Percentiles rank a stretch among this genome's conserved stretches.
Conservation (phyloP, 2,797 vertebrate species). For the Typhlichthys subterraneus region DNA sequence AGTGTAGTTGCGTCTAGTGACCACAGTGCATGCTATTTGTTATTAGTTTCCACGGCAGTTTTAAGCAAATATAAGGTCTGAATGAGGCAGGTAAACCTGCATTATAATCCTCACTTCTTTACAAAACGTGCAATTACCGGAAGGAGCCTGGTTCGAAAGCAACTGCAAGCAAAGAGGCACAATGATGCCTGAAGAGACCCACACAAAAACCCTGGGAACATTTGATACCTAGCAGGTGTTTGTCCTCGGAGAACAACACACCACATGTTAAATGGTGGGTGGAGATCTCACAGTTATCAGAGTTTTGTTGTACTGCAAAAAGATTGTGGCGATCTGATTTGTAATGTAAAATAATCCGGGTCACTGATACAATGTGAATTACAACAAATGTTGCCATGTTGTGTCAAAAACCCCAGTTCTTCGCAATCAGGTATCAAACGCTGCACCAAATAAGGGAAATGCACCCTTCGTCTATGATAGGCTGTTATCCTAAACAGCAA, state of each 20-base stretch:
- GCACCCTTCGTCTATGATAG: no score
- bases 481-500: conserved; percentile 9
- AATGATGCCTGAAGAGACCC: background rate
- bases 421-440: no score
- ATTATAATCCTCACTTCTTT: background rate
- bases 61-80: conserved; percentile 17
- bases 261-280: background rate
- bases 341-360: no score
- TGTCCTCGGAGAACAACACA: background rate
- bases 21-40: no score
- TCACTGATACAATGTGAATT: no score
- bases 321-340: background rate
- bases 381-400: no score
- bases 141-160: background rate
- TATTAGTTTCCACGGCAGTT: background rate
- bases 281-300: background rate
- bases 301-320: background rate
- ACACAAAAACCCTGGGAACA: background rate
- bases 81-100: background rate
- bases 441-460: no score
- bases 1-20: no score
- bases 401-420: no score
- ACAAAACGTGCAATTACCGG: background rate
- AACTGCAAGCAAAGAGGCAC: background rate
- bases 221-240: background rate